Conservation (phyloP, 2,113 vertebrate species). For the Cyanocitta stelleri region DNA sequence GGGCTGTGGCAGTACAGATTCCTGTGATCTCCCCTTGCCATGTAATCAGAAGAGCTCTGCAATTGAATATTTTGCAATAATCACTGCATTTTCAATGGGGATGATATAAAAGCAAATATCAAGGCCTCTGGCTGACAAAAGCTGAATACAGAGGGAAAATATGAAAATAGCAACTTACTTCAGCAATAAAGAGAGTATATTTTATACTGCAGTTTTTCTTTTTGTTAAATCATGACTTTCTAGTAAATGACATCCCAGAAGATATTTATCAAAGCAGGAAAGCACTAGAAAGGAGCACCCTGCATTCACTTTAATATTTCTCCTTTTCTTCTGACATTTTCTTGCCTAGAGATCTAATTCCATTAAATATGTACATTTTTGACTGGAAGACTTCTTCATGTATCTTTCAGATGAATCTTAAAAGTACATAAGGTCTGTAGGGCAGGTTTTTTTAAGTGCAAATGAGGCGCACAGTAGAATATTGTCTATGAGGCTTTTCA, state of each 20-base stretch:
- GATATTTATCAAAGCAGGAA: constrained; percentile 82
- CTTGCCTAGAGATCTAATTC: constrained; percentile 80
- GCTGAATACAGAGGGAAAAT: constrained; percentile 66
- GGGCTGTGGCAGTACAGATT: neutral
- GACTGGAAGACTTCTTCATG: constrained; percentile 77
- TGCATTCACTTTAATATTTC: constrained; percentile 77
- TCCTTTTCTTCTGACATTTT: constrained; percentile 78
- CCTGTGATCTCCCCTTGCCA: constrained; percentile 14
- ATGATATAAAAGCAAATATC: constrained; percentile 69
- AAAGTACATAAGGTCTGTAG: constrained; percentile 81
- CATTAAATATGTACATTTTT: constrained; percentile 85
- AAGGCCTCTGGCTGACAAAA: constrained; percentile 67
- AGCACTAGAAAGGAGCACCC: constrained; percentile 70
- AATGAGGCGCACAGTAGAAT: constrained; percentile 77
- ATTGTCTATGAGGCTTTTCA: constrained; percentile 75
- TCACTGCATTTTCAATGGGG: constrained; percentile 61
- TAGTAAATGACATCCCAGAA: constrained; percentile 80
- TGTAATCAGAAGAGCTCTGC: constrained; percentile 54
- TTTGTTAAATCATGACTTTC: constrained; percentile 78
- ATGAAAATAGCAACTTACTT: constrained; percentile 71
- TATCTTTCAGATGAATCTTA: constrained; percentile 83
- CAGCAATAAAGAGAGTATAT: constrained; percentile 65
- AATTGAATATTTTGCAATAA: constrained; percentile 63
- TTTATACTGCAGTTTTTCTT: constrained; percentile 66
- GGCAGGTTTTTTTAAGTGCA: constrained; percentile 83